These are phyloP conservation scores for Heliconius hermathena DNA, from an alignment of 1,140 invertebrate species.

Conservation along the genomic window DNA sequence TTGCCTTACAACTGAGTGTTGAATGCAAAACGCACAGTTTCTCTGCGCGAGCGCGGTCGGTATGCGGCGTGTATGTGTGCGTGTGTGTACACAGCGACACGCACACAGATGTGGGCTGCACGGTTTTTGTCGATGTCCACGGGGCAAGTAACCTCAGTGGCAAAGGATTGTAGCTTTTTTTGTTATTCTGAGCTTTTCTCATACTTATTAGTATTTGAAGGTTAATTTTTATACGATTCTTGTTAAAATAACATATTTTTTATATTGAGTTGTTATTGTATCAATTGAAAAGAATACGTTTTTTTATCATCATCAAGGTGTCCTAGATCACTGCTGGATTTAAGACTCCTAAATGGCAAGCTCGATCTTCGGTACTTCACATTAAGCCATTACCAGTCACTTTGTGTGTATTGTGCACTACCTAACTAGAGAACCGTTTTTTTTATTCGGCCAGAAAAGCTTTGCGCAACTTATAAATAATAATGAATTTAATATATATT, in stretches of 20 bases:
- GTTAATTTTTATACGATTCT: not conserved
- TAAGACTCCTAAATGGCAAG: too few relatives aligned
- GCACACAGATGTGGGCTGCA: constrained; percentile 66
- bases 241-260: not conserved
- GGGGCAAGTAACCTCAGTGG: constrained; percentile 73
- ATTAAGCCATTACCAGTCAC: too few relatives aligned
- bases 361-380: too few relatives aligned
- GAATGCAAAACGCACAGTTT: constrained; percentile 75
- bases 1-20: constrained; percentile 72
- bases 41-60: constrained; percentile 70
- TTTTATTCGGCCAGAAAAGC: not conserved
- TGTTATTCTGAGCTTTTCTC: not conserved
- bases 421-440: not conserved
- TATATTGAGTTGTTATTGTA: not conserved
- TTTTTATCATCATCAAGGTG: too few relatives aligned
- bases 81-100: constrained; percentile 46
- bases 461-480: not conserved
- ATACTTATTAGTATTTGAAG: not conserved
- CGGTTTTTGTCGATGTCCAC: constrained; percentile 81
- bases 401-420: too few relatives aligned
- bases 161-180: constrained; percentile 55
- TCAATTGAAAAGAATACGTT: not conserved
- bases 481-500: not conserved
- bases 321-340: too few relatives aligned
- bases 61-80: constrained; percentile 65